Evolutionary conservation across 1,140 invertebrate species (phyloP).

Genomic region (Tetraneura akinire): DNA sequence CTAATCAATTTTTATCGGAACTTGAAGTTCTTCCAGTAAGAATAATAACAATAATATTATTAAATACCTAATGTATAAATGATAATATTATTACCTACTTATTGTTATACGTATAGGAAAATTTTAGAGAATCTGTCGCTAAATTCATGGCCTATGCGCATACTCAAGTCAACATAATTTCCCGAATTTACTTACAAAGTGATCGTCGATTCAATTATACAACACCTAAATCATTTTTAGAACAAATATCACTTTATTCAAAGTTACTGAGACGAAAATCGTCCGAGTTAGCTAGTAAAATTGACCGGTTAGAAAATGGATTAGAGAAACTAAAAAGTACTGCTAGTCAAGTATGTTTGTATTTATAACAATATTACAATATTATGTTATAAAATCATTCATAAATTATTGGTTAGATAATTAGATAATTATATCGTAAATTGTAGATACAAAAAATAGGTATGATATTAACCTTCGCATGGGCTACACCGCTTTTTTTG

Average conservation of each 20-base stretch:
- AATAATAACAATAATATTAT: slow-evolving; percentile 49
- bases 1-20: slow-evolving; percentile 83
- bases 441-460: no score
- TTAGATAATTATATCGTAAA: no score
- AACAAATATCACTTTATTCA: slow-evolving; percentile 90
- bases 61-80: neutral
- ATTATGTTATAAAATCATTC: no score
- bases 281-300: slow-evolving; percentile 78
- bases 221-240: slow-evolving; percentile 94
- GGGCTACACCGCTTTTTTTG: no score
- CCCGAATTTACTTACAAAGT: slow-evolving; percentile 80
- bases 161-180: slow-evolving; percentile 88
- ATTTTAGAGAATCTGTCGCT: slow-evolving; percentile 74
- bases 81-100: neutral
- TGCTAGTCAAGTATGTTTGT: slow-evolving; percentile 68
- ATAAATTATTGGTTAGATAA: no score
- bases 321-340: slow-evolving; percentile 86
- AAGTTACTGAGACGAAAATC: slow-evolving; percentile 84
- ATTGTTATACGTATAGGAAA: slow-evolving; percentile 60
- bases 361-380: no score
- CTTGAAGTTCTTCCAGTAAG: slow-evolving; percentile 76
- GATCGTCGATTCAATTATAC: slow-evolving; percentile 95
- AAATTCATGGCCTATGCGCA: slow-evolving; percentile 95
- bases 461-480: no score
- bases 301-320: slow-evolving; percentile 87